These are phyloP conservation scores for Antheraea pernyi DNA, from an alignment of 1,140 invertebrate genomes.

Conservation along the genomic window DNA sequence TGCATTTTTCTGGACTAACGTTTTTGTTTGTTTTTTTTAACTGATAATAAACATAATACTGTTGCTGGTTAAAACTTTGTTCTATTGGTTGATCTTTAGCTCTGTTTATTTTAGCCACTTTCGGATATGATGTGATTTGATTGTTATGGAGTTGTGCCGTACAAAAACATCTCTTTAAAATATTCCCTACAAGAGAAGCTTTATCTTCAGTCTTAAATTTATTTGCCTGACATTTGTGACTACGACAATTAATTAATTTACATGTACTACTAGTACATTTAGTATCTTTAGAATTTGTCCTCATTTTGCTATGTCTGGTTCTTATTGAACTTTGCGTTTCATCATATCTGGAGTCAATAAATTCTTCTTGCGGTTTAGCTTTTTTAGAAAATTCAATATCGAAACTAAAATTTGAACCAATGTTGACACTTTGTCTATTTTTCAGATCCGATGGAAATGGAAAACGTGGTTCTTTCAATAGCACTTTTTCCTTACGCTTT, in stretches of 20 bases:
- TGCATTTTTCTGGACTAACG: background rate
- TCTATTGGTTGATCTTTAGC: background rate
- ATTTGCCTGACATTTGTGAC: conserved; percentile 22
- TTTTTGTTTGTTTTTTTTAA: conserved; percentile 6
- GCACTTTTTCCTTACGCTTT: background rate
- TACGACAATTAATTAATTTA: conserved; percentile 1
- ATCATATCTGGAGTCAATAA: background rate
- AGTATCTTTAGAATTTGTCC: background rate
- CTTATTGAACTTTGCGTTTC: background rate
- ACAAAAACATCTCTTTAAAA: conserved; percentile 42
- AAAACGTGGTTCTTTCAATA: background rate
- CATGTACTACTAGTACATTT: background rate
- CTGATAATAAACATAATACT: conserved; percentile 13
- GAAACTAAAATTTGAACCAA: conserved; percentile 45
- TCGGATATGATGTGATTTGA: background rate
- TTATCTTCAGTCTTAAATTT: conserved; percentile 18
- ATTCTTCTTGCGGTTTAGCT: background rate
- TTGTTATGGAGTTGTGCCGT: conserved; percentile 33
- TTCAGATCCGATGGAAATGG: conserved; percentile 4
- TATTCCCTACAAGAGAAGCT: conserved; percentile 23
- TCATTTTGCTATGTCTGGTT: background rate
- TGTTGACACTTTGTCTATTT: conserved; percentile 32
- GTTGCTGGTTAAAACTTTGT: conserved; percentile 6
- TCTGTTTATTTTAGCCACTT: background rate
- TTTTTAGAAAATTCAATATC: conserved; percentile 48